Base-by-base conservation (phyloP, 2,797 vertebrate genomes). In the Rhadinocentrus ornatus region DNA sequence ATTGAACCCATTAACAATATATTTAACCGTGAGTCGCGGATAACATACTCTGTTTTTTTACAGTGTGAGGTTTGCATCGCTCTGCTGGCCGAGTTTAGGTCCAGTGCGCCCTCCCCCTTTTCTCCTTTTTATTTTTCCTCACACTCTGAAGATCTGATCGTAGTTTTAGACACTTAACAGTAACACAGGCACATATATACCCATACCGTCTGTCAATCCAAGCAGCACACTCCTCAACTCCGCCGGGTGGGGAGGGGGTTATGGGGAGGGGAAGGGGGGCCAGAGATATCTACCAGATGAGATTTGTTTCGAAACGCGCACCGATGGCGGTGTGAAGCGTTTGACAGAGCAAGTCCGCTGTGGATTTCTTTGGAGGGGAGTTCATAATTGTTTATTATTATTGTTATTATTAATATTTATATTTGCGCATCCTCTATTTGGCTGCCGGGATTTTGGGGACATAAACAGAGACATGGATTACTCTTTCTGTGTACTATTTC, bases 401-500 rank as follows among this genome's bases (percentile, higher is more conserved):
- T 22, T 46, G 0, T 20, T 46, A 3, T 41, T 3, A 18, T 16
- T 18, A 44, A 6, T 44, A 46, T 46, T n/a, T n/a, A n/a, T 48
- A 48, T 62, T 50, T 52, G 3, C 46, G 8, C 7, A 32, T 39
- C 15, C 13, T 46, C 2, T n/a, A 12, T 32, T 24, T 27, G 34
- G 32, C 54, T 69, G 75, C 75, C 54, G 15, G n/a, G 39, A 56
- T 15, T 59, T 46, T 24, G 27, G 57, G 75, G 61, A 71, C 73
- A 73, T 58, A 66, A 66, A 67, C 62, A 67, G 69, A 81, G 72
- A 80, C 18, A 94, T 94, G 94, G 93, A 94, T 91, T 88, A 91
- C 81, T 75, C 88, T 2, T 1, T 89, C n/a, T 83, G 76, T 66
- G 50, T 91, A 73, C 81, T 93, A 80, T 66, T 94, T 50, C 75